Evolutionary conservation across 2,797 vertebrate genomes (phyloP), one percentile per base, ranked within the genome.

Genomic region (Sebastiscus tertius): DNA sequence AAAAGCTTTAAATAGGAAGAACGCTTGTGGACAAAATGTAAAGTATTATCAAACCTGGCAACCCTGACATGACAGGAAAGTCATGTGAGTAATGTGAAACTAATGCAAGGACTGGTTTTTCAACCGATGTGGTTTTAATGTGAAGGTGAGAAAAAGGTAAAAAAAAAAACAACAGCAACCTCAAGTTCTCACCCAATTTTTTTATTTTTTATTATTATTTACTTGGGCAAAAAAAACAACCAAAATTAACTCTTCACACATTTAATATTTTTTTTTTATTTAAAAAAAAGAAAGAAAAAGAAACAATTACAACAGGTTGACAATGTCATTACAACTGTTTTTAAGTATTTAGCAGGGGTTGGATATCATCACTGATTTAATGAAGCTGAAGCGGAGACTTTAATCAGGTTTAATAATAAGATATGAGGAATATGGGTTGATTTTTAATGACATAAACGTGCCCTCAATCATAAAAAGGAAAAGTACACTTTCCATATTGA

Each of bases 61-160:
- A 42, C 14, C 39, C 14, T 1, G 39, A 42, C 14, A 42, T 42
- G 39, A 42, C 39, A 42, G 39, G 14, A 42, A 42, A 42, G 39
- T 42, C 16, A 42, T 42, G 39, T 42, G 39, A n/a, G n/a, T n/a
- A n/a, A n/a, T n/a, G n/a, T n/a, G n/a, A n/a, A n/a, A n/a, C n/a
- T n/a, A n/a, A n/a, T n/a, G 0, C 39, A 16, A 16, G 1, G 39
- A 42, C 39, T 16, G 6, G 0, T 42, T 16, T 42, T 42, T 42
- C 39, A 16, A 42, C 39, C 14, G 6, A 42, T 42, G 39, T 42
- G 39, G 39, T 42, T 42, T 42, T 42, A 42, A 42, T 42, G 39
- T 16, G 39, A 42, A 42, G 39, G 14, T 16, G 6, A 16, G 39
- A 42, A 42, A 42, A 42, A 42, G 39, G 39, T 42, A 6, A 39